Percentiles rank a stretch among this genome's conserved stretches.
Conservation (phyloP, 2,797 vertebrate genomes). For the Aplochiton taeniatus region DNA sequence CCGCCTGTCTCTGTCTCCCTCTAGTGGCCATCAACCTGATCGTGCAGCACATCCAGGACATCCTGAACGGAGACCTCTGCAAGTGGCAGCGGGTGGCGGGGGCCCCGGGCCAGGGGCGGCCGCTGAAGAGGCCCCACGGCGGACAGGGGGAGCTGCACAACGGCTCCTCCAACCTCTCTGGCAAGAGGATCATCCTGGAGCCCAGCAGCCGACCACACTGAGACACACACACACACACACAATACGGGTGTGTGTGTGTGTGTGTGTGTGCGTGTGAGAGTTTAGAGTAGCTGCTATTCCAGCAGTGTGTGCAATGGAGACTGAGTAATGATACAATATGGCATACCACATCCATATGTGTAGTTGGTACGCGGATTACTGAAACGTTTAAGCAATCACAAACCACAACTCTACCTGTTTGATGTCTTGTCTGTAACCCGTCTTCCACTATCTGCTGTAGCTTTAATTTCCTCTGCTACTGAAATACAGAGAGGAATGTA, state of each 20-base stretch:
- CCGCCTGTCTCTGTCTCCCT: slow-evolving; percentile 3
- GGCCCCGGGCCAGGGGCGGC: slow-evolving; percentile 72
- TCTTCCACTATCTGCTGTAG: slow-evolving; percentile 50
- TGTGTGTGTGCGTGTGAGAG: not conserved
- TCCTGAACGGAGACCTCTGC: slow-evolving; percentile 92
- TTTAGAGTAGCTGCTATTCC: not conserved
- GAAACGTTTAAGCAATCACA: not conserved
- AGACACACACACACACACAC: slow-evolving; percentile 39
- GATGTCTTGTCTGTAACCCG: slow-evolving; percentile 20
- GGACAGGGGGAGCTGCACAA: slow-evolving; percentile 75
- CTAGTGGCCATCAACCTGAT: slow-evolving; percentile 97
- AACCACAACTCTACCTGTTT: not conserved
- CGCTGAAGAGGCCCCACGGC: slow-evolving; percentile 80
- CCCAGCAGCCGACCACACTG: slow-evolving; percentile 94
- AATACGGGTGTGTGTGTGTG: not conserved
- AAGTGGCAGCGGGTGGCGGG: slow-evolving; percentile 89
- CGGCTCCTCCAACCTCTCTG: slow-evolving; percentile 43
- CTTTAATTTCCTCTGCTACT: slow-evolving; percentile 28
- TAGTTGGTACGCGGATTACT: slow-evolving; percentile 21
- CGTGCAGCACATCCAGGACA: slow-evolving; percentile 98
- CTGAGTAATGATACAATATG: too few species aligned
- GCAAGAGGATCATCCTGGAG: slow-evolving; percentile 89
- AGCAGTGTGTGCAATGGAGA: too few species aligned
- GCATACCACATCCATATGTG: slow-evolving; percentile 11
- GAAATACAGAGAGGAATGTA: not conserved